phyloP scores from a whole-genome alignment of 2,113 vertebrate species.

The Poeciliopsis retropinna region DNA sequence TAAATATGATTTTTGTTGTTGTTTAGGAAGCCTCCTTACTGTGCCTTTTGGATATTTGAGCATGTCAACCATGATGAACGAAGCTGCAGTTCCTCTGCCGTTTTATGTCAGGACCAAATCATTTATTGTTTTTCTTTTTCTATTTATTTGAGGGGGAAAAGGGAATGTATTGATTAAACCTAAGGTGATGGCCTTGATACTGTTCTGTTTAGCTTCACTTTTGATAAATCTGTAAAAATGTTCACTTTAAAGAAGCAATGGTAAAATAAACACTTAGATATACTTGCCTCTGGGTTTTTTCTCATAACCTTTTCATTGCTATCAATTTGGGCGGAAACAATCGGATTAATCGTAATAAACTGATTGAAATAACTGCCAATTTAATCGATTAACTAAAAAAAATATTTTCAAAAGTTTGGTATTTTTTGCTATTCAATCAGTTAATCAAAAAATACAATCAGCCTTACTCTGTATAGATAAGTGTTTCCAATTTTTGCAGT shows the following conservation, averaged over 20 bases:
- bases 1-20: neutral
- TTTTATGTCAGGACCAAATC: slow-evolving; percentile 64
- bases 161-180: slow-evolving; percentile 31
- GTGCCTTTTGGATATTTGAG: slow-evolving; percentile 60
- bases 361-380: too few relatives aligned
- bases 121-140: neutral
- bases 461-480: too few relatives aligned
- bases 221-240: slow-evolving; percentile 39
- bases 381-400: too few relatives aligned
- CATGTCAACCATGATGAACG: neutral
- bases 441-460: too few relatives aligned
- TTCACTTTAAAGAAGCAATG: slow-evolving; percentile 26
- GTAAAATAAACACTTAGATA: slow-evolving; percentile 51
- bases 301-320: too few relatives aligned
- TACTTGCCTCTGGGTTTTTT: neutral
- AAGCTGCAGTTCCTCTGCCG: slow-evolving; percentile 13
- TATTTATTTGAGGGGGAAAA: slow-evolving; percentile 44
- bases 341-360: too few relatives aligned
- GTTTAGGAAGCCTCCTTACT: slow-evolving; percentile 10
- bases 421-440: too few relatives aligned
- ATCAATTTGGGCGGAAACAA: too few relatives aligned
- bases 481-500: too few relatives aligned
- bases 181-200: slow-evolving; percentile 16
- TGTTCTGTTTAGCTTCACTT: slow-evolving; percentile 33
- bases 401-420: too few relatives aligned